Evolutionary conservation across 2,888 invertebrate genomes (phyloP).

Genomic region (Erebia ligea): DNA sequence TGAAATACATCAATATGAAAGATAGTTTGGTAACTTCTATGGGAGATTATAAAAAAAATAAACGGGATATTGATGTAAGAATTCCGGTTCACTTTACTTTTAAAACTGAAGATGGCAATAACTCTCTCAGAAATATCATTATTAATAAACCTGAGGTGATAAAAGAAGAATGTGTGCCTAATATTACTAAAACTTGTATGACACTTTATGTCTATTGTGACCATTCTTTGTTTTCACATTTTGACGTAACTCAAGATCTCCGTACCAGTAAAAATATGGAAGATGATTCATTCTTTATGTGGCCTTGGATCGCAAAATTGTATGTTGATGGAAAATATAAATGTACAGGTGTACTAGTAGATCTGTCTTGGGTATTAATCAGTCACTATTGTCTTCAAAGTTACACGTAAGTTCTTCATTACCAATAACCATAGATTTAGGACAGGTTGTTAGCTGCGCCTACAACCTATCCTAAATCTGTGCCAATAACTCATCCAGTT

Average conservation of each 20-base stretch:
- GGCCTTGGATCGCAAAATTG: conserved; percentile 90
- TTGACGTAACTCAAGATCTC: conserved; percentile 55
- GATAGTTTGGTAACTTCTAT: conserved; percentile 50
- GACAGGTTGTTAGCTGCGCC: no score
- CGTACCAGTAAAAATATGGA: conserved; percentile 50
- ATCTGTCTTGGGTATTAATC: conserved; percentile 86
- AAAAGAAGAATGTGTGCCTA: conserved; percentile 73
- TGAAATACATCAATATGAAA: conserved; percentile 69
- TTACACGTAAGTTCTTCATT: conserved; percentile 56
- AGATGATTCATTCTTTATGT: conserved; percentile 52
- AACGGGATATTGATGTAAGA: conserved; percentile 51
- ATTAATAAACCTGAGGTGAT: conserved; percentile 68
- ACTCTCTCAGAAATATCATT: conserved; percentile 52
- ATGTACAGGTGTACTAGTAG: conserved; percentile 88
- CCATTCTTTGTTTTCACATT: conserved; percentile 66
- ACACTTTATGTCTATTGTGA: conserved; percentile 82
- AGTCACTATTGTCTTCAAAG: conserved; percentile 81
- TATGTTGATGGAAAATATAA: conserved; percentile 87
- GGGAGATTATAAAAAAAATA: conserved; percentile 50
- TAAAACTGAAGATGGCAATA: conserved; percentile 48
- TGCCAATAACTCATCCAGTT: not conserved
- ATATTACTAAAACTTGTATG: conserved; percentile 77
- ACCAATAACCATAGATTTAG: not conserved
- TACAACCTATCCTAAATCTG: no score
- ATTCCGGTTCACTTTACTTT: conserved; percentile 64